A percentile compares a stretch with the other conserved stretches of the same genome.
Evolutionary conservation across 2,888 invertebrate species (phyloP).

Genomic region (Sturmia bella): DNA sequence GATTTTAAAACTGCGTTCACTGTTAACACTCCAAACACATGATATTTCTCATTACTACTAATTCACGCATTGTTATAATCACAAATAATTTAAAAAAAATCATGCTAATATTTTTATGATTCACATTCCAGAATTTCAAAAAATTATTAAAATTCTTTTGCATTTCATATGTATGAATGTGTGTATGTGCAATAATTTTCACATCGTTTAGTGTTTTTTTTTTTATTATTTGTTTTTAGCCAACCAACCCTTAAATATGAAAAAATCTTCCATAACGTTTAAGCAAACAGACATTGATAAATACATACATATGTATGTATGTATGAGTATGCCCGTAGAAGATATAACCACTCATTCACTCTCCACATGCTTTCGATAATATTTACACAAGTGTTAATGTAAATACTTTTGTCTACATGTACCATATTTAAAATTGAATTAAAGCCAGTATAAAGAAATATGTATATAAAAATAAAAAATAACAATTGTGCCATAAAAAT

Average conservation of each 20-base stretch:
- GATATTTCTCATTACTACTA: too few species aligned
- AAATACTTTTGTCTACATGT: constrained; percentile 16
- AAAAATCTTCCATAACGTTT: constrained; percentile 32
- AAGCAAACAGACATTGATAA: constrained; percentile 39
- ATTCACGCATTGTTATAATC: too few species aligned
- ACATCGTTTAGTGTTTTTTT: too few species aligned
- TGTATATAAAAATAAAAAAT: constrained; percentile 4
- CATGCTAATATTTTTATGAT: too few species aligned
- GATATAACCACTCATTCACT: neutral
- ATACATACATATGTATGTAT: constrained; percentile 1
- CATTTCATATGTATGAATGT: too few species aligned
- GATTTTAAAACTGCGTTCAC: too few species aligned
- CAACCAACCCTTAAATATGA: neutral
- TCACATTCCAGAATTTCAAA: too few species aligned
- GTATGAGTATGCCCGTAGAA: too few species aligned
- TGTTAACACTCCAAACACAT: too few species aligned
- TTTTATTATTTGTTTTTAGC: neutral
- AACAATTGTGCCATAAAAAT: constrained; percentile 20
- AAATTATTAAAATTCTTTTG: too few species aligned
- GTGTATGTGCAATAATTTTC: too few species aligned
- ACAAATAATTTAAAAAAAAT: too few species aligned
- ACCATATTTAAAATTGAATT: neutral
- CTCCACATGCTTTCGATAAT: neutral
- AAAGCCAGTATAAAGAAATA: neutral
- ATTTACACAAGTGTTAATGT: constrained; percentile 55